Conservation (phyloP, 1,140 invertebrate genomes). For the Andrena cerasifolii region DNA sequence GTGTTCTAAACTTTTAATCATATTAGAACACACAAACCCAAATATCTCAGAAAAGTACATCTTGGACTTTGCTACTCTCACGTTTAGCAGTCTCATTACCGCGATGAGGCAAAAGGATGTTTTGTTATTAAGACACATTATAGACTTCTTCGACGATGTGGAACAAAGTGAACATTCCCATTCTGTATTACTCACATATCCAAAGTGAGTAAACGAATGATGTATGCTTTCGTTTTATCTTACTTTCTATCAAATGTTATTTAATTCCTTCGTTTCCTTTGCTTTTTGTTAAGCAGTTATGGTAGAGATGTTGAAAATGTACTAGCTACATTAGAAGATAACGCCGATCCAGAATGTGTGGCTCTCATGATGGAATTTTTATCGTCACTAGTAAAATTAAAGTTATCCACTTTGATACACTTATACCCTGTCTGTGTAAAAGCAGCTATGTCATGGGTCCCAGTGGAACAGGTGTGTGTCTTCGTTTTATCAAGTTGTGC, state of each 20-base stretch:
- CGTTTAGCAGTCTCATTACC: conserved; percentile 80
- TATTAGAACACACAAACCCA: conserved; percentile 82
- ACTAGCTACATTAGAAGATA: conserved; percentile 66
- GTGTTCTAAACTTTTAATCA: conserved; percentile 83
- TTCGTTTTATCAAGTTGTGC: background rate
- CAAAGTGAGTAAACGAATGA: conserved; percentile 59
- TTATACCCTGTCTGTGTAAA: conserved; percentile 79
- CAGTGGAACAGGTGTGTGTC: conserved; percentile 74
- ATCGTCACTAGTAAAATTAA: conserved; percentile 78
- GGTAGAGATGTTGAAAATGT: conserved; percentile 70
- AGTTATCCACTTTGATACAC: conserved; percentile 72
- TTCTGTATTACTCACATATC: conserved; percentile 68
- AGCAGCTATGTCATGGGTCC: conserved; percentile 80
- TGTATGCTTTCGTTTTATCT: conserved; percentile 22
- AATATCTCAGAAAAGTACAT: conserved; percentile 82
- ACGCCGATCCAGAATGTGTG: conserved; percentile 79
- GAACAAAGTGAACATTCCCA: conserved; percentile 74
- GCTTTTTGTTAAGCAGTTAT: conserved; percentile 66
- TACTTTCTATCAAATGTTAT: conserved; percentile 12
- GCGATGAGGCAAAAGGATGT: conserved; percentile 81
- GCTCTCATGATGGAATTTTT: conserved; percentile 83
- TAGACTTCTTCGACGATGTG: conserved; percentile 84
- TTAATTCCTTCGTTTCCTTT: conserved; percentile 36
- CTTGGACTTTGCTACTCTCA: conserved; percentile 80
- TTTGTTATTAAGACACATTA: conserved; percentile 81